These are phyloP conservation scores for Tortricodes alternella DNA, from an alignment of 2,888 invertebrate genomes.

Conservation along the genomic window DNA sequence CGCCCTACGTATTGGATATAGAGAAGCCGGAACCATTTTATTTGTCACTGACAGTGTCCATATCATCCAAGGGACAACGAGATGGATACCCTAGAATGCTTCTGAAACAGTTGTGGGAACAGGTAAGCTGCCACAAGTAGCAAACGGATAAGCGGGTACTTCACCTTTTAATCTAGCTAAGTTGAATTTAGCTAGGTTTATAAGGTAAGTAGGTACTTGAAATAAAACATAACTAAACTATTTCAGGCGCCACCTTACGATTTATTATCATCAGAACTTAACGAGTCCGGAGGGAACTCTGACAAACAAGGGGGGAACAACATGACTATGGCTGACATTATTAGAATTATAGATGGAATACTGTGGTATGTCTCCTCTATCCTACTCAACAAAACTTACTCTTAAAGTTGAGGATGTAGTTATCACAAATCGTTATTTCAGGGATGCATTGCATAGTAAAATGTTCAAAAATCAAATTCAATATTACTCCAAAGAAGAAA, in stretches of 20 bases:
- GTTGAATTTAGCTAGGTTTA: too few relatives aligned
- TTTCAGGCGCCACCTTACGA: conserved; percentile 68
- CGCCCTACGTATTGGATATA: conserved; percentile 66
- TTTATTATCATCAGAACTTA: conserved; percentile 56
- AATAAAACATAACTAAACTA: not conserved
- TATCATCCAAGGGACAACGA: conserved; percentile 71
- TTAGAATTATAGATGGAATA: conserved; percentile 68
- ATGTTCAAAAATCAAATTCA: conserved; percentile 68
- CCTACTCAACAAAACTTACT: not conserved
- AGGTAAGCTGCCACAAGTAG: conserved; percentile 45
- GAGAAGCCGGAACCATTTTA: conserved; percentile 66
- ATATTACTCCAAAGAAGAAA: conserved; percentile 65
- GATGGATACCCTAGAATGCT: conserved; percentile 69
- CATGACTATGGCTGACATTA: conserved; percentile 60
- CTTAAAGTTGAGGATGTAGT: not conserved
- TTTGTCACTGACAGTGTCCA: conserved; percentile 63
- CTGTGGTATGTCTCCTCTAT: conserved; percentile 55
- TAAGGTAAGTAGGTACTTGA: not conserved
- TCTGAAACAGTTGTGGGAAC: conserved; percentile 71
- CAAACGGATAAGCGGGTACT: not conserved
- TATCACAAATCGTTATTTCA: conserved; percentile 37
- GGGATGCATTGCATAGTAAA: conserved; percentile 74
- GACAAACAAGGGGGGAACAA: conserved; percentile 52
- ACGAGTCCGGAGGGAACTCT: conserved; percentile 37
- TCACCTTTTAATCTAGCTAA: too few relatives aligned